Base-by-base conservation (phyloP, 2,888 invertebrate species). In the Podabrus alpinus region DNA sequence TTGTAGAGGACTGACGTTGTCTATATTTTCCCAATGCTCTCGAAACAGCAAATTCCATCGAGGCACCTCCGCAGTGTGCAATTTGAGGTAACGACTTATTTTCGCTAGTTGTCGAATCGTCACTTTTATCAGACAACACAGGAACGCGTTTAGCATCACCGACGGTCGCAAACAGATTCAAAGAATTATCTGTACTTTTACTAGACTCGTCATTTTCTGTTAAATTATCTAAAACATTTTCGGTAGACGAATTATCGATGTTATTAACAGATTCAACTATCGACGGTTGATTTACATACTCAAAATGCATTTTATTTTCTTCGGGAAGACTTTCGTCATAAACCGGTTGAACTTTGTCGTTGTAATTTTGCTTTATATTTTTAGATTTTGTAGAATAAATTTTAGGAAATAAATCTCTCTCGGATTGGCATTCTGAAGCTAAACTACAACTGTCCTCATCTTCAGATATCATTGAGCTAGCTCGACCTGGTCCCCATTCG, bases 1-100 rank as follows among this genome's bases (percentile, higher is more conserved):
- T 92, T 15, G 92, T 92, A 29, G 93, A 93, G 81, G 94, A 93
- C 77, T 93, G 89, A 79, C 94, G 90, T 79, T 94, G 90, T 66
- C 95, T 89, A 84, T 94, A 95, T 87, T 94, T 94, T 19, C 94
- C 95, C 19, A 95, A 87, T 0, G 95, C 95, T 83, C 95, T 88
- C 0, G 95, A 95, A 0, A 95, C 95, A 0, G 95, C 94, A 86
- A 95, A 95, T 84, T 95, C 95, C 91, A 95, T 94, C 10, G 94
- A 93, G 15, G 93, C 91, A 16, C 92, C 92, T 76, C 91, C 89
- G 1, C 45, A 45, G 11, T 89, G 82, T 9, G 88, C 85, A n/a
- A 91, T 89, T n/a, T 89, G 88, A 3, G 90, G 89, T 61, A 90
- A 85, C 10, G 87, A 87, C 80, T 86, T 86, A 70, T 82, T 89